A percentile compares a stretch with the other conserved stretches of the same genome.
Evolutionary conservation across 2,113 vertebrate genomes (phyloP).

Genomic region (Hyaena hyaena): DNA sequence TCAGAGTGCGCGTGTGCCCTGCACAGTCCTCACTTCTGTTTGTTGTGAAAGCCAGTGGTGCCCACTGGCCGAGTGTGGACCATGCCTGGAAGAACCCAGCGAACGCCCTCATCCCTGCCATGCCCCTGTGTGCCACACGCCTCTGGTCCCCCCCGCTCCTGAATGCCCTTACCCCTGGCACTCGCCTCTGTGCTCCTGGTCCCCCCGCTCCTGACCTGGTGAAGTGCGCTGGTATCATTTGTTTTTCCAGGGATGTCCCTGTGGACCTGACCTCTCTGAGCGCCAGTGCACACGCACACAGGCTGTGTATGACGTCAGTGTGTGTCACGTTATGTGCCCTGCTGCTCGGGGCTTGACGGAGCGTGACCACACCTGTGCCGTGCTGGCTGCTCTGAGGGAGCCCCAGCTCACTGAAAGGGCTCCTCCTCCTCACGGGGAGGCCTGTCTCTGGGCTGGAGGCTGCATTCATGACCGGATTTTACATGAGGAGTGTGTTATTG

Average conservation of each 20-base stretch:
- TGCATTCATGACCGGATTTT: not conserved
- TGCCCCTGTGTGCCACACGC: not conserved
- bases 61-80: not conserved
- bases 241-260: not conserved
- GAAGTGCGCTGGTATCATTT: accelerated
- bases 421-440: too few relatives aligned
- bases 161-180: not conserved
- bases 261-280: not conserved
- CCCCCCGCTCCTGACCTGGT: not conserved
- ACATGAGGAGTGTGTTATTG: not conserved
- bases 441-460: not conserved
- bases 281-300: not conserved
- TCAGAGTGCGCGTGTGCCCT: accelerated
- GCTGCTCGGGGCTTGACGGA: too few relatives aligned
- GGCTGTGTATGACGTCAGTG: not conserved
- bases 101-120: not conserved
- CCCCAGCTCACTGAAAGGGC: not conserved
- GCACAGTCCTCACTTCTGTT: not conserved
- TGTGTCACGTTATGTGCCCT: not conserved
- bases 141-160: not conserved
- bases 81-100: not conserved
- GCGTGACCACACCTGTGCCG: not conserved
- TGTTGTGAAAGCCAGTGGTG: too few relatives aligned
- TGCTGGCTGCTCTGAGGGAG: not conserved
- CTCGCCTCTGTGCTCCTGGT: not conserved